Base-by-base conservation (phyloP, 2,797 vertebrate species). In the Phaenicophaeus curvirostris region DNA sequence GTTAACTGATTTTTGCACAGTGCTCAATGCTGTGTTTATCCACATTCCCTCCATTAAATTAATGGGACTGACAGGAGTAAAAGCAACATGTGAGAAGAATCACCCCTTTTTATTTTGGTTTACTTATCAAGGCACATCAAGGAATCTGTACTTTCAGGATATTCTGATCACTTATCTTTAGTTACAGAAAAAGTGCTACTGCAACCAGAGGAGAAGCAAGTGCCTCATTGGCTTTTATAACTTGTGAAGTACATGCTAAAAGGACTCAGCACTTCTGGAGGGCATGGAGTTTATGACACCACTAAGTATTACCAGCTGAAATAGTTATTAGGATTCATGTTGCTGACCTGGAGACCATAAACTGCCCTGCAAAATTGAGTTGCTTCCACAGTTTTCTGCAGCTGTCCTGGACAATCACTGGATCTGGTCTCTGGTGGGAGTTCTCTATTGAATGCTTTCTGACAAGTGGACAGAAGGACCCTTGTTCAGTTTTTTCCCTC, bases 361-460 rank as follows among this genome's bases (percentile, higher is more conserved):
- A 30, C 46, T 68, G 84, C 53, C 41, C 84, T 76, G 46, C 30
- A 92, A 85, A 83, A 77, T 85, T 72, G 46, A 71, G 65, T 89
- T 91, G 3, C 42, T 74, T 89, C 50, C 82, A 93, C 57, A 37
- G 24, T 77, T 95, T 95, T 95, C 63, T 90, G 73, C 92, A 94
- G 92, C 85, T 96, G 73, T 79, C 57, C 57, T 96, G 87, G 80
- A 89, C 44, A 90, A 66, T 77, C 90, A 41, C 61, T 92, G 50
- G 11, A 71, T 79, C 39, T 83, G 33, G 37, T 87, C 87, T 84
- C 90, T 59, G 20, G 8, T 16, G 83, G 71, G 79, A 90, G 61
- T 90, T 85, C 21, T 75, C 61, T 62, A 25, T 46, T 84, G 57
- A 87, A 75, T 41, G 8, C 24, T 93, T 90, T 91, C 78, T 88